Percentiles rank a stretch among this genome's conserved stretches.
These are phyloP conservation scores for Liolophura sinensis DNA, from an alignment of 1,140 invertebrate genomes.

Conservation along the genomic window DNA sequence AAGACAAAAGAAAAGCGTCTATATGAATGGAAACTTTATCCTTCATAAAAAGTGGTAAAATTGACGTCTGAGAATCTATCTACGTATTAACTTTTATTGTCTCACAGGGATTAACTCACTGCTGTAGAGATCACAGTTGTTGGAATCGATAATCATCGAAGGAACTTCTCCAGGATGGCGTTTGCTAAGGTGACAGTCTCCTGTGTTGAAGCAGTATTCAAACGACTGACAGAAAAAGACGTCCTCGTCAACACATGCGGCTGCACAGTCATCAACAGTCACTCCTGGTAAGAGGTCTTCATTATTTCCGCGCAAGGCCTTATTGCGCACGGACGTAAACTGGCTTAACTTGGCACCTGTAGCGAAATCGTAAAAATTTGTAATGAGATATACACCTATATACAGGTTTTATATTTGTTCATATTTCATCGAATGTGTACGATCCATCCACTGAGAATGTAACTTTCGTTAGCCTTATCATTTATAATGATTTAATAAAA, in stretches of 20 bases:
- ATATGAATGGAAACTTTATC: too few species aligned
- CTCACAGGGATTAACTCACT: conserved; percentile 20
- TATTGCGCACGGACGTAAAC: conserved; percentile 29
- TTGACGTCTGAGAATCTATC: too few species aligned
- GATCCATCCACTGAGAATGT: too few species aligned
- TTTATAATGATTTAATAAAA: too few species aligned
- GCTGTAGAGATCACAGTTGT: conserved; percentile 34
- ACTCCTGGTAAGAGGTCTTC: conserved; percentile 29
- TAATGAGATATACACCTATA: too few species aligned
- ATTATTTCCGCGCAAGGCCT: conserved; percentile 33
- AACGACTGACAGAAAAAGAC: conserved; percentile 40
- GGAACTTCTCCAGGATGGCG: conserved; percentile 39
- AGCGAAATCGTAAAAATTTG: too few species aligned
- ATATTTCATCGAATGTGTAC: too few species aligned
- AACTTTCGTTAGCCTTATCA: too few species aligned
- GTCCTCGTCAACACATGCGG: conserved; percentile 28
- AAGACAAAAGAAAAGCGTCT: too few species aligned
- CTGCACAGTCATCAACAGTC: conserved; percentile 43
- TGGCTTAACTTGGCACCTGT: conserved; percentile 16
- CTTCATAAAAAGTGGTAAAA: too few species aligned
- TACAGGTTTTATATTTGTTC: too few species aligned
- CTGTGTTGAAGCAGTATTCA: conserved; percentile 36
- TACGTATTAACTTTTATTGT: too few species aligned
- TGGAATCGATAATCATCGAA: conserved; percentile 18
- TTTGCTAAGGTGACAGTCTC: conserved; percentile 33